These are phyloP conservation scores for Karalla daura DNA, from an alignment of 2,797 vertebrate species.

Conservation along the genomic window DNA sequence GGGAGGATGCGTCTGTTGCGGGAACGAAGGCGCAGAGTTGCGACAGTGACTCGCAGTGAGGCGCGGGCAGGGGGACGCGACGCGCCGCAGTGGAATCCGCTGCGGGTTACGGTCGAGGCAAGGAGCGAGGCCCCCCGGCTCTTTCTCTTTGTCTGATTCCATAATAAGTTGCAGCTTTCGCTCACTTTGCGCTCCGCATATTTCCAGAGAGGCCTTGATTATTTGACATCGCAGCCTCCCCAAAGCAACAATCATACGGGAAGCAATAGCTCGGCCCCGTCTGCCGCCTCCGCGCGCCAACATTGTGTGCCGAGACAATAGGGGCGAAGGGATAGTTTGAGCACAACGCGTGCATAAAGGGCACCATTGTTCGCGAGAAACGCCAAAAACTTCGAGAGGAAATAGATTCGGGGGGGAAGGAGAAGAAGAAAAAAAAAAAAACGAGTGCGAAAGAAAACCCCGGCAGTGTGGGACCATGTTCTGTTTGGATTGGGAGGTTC, in stretches of 20 bases:
- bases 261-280: slow-evolving; percentile 40
- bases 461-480: slow-evolving; percentile 75
- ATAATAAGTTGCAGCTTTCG: slow-evolving; percentile 40
- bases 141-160: slow-evolving; percentile 27
- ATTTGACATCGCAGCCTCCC: slow-evolving; percentile 35
- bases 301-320: slow-evolving; percentile 70
- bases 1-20: too few species aligned
- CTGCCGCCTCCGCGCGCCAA: slow-evolving; percentile 43
- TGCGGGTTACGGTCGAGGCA: too few species aligned
- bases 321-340: slow-evolving; percentile 54
- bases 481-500: slow-evolving; percentile 85
- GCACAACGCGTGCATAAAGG: slow-evolving; percentile 67
- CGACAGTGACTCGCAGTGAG: too few species aligned
- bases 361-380: slow-evolving; percentile 73
- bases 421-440: slow-evolving; percentile 72
- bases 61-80: too few species aligned
- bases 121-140: too few species aligned
- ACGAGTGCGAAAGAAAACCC: slow-evolving; percentile 74
- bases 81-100: too few species aligned
- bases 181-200: slow-evolving; percentile 5
- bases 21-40: too few species aligned
- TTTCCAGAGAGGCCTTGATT: slow-evolving; percentile 25
- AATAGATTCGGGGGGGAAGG: slow-evolving; percentile 74
- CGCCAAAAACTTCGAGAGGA: slow-evolving; percentile 74
- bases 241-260: slow-evolving; percentile 45